These are phyloP conservation scores for Vombatus ursinus DNA, from an alignment of 2,113 vertebrate genomes.

Conservation along the genomic window DNA sequence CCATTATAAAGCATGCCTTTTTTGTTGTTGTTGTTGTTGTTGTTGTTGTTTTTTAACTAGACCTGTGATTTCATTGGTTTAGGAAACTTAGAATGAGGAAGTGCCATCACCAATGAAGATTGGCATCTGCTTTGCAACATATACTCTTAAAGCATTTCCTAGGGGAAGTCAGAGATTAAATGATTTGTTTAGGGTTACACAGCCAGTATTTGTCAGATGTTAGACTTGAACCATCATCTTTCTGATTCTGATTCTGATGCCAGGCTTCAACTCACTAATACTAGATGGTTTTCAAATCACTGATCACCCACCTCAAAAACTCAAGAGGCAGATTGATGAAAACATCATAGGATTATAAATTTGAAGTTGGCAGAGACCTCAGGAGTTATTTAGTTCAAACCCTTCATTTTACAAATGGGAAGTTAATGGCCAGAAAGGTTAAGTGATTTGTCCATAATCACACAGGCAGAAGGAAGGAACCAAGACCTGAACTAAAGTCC, in stretches of 20 bases:
- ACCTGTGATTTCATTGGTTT: background rate
- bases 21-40: too few species aligned
- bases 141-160: background rate
- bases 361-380: background rate
- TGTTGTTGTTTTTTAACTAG: background rate
- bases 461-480: background rate
- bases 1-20: slow-evolving; percentile 24
- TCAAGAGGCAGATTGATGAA: background rate
- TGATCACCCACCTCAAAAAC: background rate
- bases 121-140: background rate
- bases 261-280: background rate
- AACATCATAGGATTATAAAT: background rate
- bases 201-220: background rate
- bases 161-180: background rate
- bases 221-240: background rate
- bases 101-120: background rate
- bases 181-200: background rate
- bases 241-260: background rate
- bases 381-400: background rate
- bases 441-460: background rate
- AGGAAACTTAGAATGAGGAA: background rate
- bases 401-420: background rate
- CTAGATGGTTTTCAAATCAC: background rate
- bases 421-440: background rate
- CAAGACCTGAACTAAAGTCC: background rate